Evolutionary conservation across 2,888 invertebrate genomes (phyloP).

Genomic region (Ypsolopha sequella): DNA sequence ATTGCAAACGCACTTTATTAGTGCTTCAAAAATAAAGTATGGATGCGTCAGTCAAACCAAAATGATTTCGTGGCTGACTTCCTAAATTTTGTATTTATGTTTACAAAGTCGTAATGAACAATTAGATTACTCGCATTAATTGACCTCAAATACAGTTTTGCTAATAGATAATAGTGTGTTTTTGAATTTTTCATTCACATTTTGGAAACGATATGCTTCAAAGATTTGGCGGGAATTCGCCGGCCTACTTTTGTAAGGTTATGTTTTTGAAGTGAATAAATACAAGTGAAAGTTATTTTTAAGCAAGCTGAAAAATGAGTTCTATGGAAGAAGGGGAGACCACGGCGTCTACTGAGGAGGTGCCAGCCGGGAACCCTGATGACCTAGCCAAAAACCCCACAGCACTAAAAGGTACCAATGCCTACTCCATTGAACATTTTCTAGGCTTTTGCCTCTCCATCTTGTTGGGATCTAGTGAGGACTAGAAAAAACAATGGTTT

Average conservation of each 20-base stretch:
- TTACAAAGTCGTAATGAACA: too few relatives aligned
- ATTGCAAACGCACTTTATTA: background rate
- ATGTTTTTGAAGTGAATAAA: background rate
- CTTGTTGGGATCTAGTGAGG: too few relatives aligned
- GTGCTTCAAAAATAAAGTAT: too few relatives aligned
- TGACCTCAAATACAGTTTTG: too few relatives aligned
- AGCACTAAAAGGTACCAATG: conserved; percentile 72
- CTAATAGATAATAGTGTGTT: too few relatives aligned
- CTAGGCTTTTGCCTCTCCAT: background rate
- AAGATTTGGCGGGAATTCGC: conserved; percentile 7
- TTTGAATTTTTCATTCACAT: too few relatives aligned
- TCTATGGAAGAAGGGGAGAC: conserved; percentile 51
- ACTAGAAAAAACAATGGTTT: too few relatives aligned
- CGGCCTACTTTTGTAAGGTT: conserved; percentile 3
- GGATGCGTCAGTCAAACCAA: background rate
- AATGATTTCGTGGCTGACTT: background rate
- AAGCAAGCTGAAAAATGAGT: conserved; percentile 29
- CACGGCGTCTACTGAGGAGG: conserved; percentile 34
- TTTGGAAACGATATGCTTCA: too few relatives aligned
- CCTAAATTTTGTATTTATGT: too few relatives aligned
- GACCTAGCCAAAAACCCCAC: conserved; percentile 74
- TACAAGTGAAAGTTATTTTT: background rate
- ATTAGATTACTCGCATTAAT: too few relatives aligned
- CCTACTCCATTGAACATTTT: background rate
- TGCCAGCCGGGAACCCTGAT: conserved; percentile 66